phyloP scores from a whole-genome alignment of 2,113 vertebrate genomes.

The Petrocephalus microphthalmus region DNA sequence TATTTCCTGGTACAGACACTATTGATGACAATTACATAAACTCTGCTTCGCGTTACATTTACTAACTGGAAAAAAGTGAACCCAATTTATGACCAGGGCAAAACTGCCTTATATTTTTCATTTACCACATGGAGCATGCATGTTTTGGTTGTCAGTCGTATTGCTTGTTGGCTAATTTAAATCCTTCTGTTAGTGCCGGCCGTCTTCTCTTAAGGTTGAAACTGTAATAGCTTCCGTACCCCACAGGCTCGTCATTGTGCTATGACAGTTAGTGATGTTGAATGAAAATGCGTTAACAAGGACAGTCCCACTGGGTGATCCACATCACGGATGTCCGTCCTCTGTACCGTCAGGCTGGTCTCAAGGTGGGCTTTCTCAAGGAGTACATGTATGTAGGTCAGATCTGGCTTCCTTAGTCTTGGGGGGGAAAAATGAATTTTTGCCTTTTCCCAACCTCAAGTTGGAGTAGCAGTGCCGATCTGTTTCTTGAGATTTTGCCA shows the following conservation, averaged over 20 bases:
- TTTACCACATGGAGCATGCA: neutral
- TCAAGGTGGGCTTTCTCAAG: neutral
- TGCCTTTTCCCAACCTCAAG: neutral
- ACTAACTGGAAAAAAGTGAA: neutral
- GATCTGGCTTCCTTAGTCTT: neutral
- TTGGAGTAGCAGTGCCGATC: neutral
- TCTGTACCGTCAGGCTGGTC: neutral
- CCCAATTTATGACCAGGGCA: neutral
- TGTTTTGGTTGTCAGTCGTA: neutral
- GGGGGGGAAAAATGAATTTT: neutral
- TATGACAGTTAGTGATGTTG: neutral
- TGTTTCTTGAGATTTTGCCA: too few species aligned
- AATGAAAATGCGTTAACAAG: neutral
- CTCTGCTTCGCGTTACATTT: neutral
- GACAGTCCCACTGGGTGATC: neutral
- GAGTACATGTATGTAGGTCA: neutral
- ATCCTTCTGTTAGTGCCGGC: neutral
- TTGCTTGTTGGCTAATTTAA: too few species aligned
- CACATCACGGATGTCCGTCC: neutral
- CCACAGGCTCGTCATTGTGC: neutral
- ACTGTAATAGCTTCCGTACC: neutral
- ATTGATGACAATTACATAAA: neutral
- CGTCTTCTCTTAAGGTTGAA: neutral
- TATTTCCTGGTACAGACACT: neutral
- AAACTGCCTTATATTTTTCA: neutral